phyloP scores from a whole-genome alignment of 92 coral and sea anemone species.

The Palythoa caribaeorum region DNA sequence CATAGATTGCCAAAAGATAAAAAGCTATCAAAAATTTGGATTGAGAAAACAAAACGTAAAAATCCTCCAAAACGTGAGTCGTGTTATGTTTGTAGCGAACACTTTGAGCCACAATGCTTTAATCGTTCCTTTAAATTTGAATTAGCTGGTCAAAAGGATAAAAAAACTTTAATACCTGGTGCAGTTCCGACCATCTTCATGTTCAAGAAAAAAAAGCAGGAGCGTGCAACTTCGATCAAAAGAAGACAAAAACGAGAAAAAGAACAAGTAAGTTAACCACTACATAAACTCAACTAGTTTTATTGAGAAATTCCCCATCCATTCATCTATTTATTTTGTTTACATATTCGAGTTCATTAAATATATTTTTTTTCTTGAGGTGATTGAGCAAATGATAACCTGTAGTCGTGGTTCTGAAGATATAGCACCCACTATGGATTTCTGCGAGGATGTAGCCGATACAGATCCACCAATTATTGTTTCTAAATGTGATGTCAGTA shows the following conservation, averaged over 20 bases:
- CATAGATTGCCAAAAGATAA: background rate
- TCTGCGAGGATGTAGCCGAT: conserved; percentile 32
- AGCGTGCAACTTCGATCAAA: background rate
- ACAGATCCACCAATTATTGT: conserved; percentile 42
- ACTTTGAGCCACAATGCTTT: conserved; percentile 40
- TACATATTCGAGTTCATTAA: background rate
- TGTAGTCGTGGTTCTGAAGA: conserved; percentile 4
- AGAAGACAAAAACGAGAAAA: conserved; percentile 3
- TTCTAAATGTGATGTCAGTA: conserved; percentile 25
- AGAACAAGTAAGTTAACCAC: background rate
- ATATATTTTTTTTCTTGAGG: conserved; percentile 4
- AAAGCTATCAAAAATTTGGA: conserved; percentile 10
- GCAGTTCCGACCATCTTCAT: conserved; percentile 33
- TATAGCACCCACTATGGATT: conserved; percentile 34
- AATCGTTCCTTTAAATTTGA: conserved; percentile 25
- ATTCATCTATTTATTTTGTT: background rate
- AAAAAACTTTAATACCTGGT: conserved; percentile 13
- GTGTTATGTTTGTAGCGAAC: conserved; percentile 36
- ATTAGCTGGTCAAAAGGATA: conserved; percentile 22
- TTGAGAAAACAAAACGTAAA: background rate
- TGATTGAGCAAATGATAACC: conserved; percentile 7
- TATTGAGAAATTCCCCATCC: background rate
- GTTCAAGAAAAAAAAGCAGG: conserved; percentile 13
- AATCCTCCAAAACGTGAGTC: conserved; percentile 37
- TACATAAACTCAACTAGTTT: conserved; percentile 3